phyloP scores from a whole-genome alignment of 2,113 vertebrate species.

The Mohoua ochrocephala region DNA sequence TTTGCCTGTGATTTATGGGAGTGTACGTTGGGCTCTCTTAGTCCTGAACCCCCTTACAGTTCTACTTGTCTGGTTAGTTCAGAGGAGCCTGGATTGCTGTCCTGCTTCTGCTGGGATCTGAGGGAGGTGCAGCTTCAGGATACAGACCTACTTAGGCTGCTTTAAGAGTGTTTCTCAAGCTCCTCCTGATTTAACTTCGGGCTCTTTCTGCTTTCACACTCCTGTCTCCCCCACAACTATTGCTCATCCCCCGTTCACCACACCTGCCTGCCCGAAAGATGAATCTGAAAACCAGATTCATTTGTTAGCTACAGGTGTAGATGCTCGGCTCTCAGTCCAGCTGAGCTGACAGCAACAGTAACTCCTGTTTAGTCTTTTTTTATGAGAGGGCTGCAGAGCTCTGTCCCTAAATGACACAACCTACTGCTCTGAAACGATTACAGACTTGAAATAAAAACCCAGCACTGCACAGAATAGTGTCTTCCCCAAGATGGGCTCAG shows the following conservation, averaged over 20 bases:
- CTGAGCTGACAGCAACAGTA: neutral
- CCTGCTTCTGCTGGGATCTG: neutral
- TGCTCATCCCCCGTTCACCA: neutral
- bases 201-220: neutral
- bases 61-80: neutral
- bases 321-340: fast-evolving
- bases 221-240: neutral
- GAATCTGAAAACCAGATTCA: neutral
- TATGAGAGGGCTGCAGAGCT: neutral
- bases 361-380: neutral
- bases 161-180: neutral
- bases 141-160: neutral
- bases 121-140: neutral
- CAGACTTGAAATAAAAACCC: neutral
- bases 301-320: neutral
- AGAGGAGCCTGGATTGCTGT: neutral
- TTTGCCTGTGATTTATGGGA: neutral
- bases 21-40: fast-evolving
- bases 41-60: neutral
- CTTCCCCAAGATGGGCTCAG: neutral
- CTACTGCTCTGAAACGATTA: neutral
- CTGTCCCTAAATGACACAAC: neutral
- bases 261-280: neutral
- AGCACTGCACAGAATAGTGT: neutral
- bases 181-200: too few relatives aligned